Base-by-base conservation (phyloP, 23 tunicate species). In the Oikopleura dioica region DNA sequence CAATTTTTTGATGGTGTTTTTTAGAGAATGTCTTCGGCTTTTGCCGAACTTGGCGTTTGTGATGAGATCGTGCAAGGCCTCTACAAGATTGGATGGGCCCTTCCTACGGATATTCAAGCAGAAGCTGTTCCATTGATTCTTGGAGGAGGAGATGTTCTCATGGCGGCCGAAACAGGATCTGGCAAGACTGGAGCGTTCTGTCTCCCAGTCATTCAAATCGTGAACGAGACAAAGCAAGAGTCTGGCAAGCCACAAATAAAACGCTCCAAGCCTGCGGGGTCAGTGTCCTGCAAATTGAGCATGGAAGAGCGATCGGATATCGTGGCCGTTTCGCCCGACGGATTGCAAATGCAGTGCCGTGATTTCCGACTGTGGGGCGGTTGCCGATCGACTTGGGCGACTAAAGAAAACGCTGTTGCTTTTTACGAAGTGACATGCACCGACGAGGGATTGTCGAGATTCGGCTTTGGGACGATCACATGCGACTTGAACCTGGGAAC, bases 131-230 rank as follows among this genome's bases (percentile, higher is more conserved):
- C 96, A 37, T 68, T 89, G 1, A 89, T 89, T 35, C 83, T 89
- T 24, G 96, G 96, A 24, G 96, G 96, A 0, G 96, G 96, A 24
- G 96, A 89, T 82, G 96, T 89, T 9, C 51, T 89, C 38, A 89
- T 89, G 96, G 96, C 96, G 59, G 96, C 96, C 21, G 96, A 89
- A 75, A 89, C 96, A 24, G 96, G 96, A 35, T 81, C 86, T 5
- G 96, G 96, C 0, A 89, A 89, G 36, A 89, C 96, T 31, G 96
- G 95, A 4, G 96, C 96, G 1, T 89, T 89, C 78, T 81, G 86
- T 55, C 82, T 89, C 58, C 96, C 96, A 1, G 96, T 89, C 23
- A 89, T 89, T 51, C 96, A 89, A 68, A 85, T 89, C 55, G 96
- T 89, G 0, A 81, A 89, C 37, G 96, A 89, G 76, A 77, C 96